A percentile compares a stretch with the other conserved stretches of the same genome.
Conservation (phyloP, 2,113 vertebrate species). For the Cebidichthys violaceus region DNA sequence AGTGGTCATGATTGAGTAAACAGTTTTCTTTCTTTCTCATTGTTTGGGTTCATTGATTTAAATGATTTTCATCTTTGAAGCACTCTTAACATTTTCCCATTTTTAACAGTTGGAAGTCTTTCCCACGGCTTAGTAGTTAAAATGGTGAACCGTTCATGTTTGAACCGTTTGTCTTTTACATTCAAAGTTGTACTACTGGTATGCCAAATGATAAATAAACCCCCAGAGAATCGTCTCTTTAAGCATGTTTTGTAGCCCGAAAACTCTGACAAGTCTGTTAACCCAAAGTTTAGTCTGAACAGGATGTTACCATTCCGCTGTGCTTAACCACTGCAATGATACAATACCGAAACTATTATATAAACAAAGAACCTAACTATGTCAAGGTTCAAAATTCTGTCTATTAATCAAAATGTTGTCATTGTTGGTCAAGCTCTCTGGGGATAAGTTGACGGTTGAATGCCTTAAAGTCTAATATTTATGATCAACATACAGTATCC, state of each 20-base stretch:
- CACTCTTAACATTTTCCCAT: slow-evolving; percentile 24
- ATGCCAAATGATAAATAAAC: slow-evolving; percentile 69
- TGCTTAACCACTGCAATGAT: neutral
- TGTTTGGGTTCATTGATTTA: slow-evolving; percentile 33
- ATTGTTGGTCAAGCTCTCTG: too few relatives aligned
- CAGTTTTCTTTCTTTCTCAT: neutral
- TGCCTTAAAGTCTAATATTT: neutral
- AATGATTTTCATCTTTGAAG: slow-evolving; percentile 21
- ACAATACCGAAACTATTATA: neutral
- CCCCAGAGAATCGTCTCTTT: slow-evolving; percentile 25
- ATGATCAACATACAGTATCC: neutral
- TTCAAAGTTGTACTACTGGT: slow-evolving; percentile 54
- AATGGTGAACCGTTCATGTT: slow-evolving; percentile 28
- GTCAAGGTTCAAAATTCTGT: neutral
- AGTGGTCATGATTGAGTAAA: neutral
- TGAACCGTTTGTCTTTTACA: slow-evolving; percentile 16
- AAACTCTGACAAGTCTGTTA: neutral
- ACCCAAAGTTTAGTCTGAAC: neutral
- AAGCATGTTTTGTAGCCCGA: slow-evolving; percentile 20
- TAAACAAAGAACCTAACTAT: neutral
- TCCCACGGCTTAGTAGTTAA: slow-evolving; percentile 16
- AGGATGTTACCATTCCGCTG: neutral
- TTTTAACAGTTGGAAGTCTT: slow-evolving; percentile 25
- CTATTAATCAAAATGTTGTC: neutral
- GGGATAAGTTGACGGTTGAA: too few relatives aligned